These are phyloP conservation scores for Nothobranchius kuhntae DNA, from an alignment of 2,113 vertebrate genomes.

Conservation along the genomic window DNA sequence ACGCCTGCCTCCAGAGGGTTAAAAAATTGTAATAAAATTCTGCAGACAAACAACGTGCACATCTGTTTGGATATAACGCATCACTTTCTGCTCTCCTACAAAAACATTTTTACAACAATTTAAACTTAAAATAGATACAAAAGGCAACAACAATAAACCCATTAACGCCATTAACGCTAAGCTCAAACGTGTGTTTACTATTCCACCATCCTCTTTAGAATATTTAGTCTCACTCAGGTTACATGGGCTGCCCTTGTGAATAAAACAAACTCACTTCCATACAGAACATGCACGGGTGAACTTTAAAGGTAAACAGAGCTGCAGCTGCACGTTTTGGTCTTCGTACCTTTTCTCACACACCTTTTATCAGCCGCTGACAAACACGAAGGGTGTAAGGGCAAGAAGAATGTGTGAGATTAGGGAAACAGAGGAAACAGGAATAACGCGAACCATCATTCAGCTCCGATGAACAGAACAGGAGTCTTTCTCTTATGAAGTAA, in stretches of 20 bases:
- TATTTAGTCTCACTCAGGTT: not conserved
- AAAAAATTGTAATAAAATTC: too few species aligned
- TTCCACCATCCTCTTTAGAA: not conserved
- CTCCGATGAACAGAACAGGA: too few species aligned
- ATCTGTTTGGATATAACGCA: too few species aligned
- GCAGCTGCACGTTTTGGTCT: conserved; percentile 16
- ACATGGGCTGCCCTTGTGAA: conserved; percentile 20
- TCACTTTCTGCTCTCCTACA: too few species aligned
- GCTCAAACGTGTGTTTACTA: not conserved
- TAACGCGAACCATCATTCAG: too few species aligned
- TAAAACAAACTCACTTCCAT: conserved; percentile 38
- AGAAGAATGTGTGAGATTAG: not conserved
- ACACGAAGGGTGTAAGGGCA: not conserved
- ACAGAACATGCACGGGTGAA: conserved; percentile 2
- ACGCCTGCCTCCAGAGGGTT: too few species aligned
- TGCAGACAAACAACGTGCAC: too few species aligned
- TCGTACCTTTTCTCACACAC: conserved; percentile 35
- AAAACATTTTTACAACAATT: too few species aligned
- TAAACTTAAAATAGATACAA: too few species aligned
- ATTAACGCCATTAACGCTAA: too few species aligned
- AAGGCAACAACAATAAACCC: too few species aligned
- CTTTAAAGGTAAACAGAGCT: conserved; percentile 5
- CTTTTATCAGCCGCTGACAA: conserved; percentile 32
- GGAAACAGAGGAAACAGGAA: not conserved
- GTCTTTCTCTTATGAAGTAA: conserved; percentile 16